A percentile compares a stretch with the other conserved stretches of the same genome.
These are phyloP conservation scores for Agrypnia vestita DNA, from an alignment of 1,140 invertebrate genomes.

Conservation along the genomic window DNA sequence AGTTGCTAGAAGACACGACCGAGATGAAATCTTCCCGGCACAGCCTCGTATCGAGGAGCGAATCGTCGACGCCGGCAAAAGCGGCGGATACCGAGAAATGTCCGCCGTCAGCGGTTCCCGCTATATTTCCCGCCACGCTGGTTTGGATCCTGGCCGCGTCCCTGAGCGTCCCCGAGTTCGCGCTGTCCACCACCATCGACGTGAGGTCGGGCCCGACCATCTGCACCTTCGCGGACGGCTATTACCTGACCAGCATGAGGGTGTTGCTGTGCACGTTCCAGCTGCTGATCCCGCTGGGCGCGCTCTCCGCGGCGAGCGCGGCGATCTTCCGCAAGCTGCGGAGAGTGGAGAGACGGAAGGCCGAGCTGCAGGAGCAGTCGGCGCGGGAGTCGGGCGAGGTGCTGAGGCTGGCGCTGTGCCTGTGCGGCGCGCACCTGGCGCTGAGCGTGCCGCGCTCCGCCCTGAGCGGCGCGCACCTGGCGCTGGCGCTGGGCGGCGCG, in stretches of 20 bases:
- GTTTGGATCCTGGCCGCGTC: conserved; percentile 74
- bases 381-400: conserved; percentile 63
- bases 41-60: conserved; percentile 68
- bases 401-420: conserved; percentile 67
- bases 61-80: conserved; percentile 67
- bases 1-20: conserved; percentile 63
- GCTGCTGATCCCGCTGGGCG: conserved; percentile 66
- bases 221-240: conserved; percentile 67
- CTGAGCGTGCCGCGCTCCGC: conserved; percentile 66
- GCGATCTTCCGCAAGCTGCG: conserved; percentile 66
- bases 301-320: conserved; percentile 63
- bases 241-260: conserved; percentile 67
- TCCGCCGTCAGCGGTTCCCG: conserved; percentile 66
- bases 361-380: conserved; percentile 58
- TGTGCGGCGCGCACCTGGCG: conserved; percentile 65
- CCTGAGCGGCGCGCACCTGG: conserved; percentile 63
- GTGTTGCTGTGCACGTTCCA: conserved; percentile 68
- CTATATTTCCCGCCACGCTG: conserved; percentile 71
- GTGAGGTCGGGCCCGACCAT: conserved; percentile 62
- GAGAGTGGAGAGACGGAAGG: conserved; percentile 59
- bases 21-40: conserved; percentile 68
- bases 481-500: conserved; percentile 63
- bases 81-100: conserved; percentile 71
- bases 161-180: conserved; percentile 73
- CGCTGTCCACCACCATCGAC: conserved; percentile 66